Base-by-base conservation (phyloP, 2,888 invertebrate genomes). In the Sesia apiformis region DNA sequence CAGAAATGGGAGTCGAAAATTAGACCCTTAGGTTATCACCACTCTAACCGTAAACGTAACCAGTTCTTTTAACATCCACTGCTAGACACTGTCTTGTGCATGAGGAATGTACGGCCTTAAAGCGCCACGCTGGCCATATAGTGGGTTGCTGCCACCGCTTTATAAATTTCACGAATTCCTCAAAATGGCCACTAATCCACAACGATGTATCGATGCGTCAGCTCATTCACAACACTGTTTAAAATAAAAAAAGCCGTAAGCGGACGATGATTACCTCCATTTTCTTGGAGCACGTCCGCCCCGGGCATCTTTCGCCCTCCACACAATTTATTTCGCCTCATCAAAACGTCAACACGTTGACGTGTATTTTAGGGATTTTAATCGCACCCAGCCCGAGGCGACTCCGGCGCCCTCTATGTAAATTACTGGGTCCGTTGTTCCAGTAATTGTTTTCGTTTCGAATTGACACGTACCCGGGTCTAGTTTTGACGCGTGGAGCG, bases 281-380 rank as follows among this genome's bases (percentile, higher is more conserved):
- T 88, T 84, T 77, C 80, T 75, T 70, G 65, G 72, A 74, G 78
- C 88, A 88, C 88, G 87, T 73, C 66, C 67, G 72, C 79, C 76
- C 68, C 63, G 74, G 80, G 64, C 63, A 62, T 65, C 67, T 67
- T 66, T 61, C 60, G 70, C 67, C 67, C 69, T 72, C 69, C 66
- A 69, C 70, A 70, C 76, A 81, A 84, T 84, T 84, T 84, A 82
- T 87, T 84, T 82, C 81, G 78, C 78, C 84, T 86, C 86, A 83
- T 87, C 85, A 85, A 84, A 85, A 86, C 79, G 88, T 86, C 88
- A 88, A 86, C 87, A 84, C 84, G 82, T 74, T 83, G 86, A 84
- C 83, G 83, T 82, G 79, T 83, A 85, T 86, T 87, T 85, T 83
- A 77, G 83, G 81, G 81, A 78, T 82, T 86, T 85, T 86, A 85